Evolutionary conservation across 1,140 invertebrate genomes (phyloP), one percentile per base, ranked within the genome.

Genomic region (Cataglyphis hispanica): DNA sequence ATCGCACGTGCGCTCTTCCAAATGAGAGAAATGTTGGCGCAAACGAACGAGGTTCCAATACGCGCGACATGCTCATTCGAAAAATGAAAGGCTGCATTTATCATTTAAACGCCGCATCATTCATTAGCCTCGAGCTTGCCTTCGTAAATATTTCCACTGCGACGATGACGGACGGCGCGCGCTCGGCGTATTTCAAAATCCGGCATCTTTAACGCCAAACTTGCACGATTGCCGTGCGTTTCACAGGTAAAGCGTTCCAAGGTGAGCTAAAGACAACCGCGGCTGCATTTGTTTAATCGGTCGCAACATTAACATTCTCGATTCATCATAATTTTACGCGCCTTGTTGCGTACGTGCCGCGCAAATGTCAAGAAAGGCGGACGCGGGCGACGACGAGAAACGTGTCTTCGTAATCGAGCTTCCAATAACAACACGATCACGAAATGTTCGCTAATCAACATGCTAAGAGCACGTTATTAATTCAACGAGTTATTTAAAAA

Each of bases 281-380:
- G 46, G 64, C 66, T 75, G 77, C 81, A 90, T 88, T 90, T 90
- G 89, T 90, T 90, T 90, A 88, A 90, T 90, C 89, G 66, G 31
- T 64, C 61, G 61, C 60, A 88, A 76, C 89, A 90, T 88, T 84
- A 90, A 90, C 89, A 88, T n/a, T n/a, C 86, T 90, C 80, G 86
- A 90, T 90, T 90, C 89, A 88, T 89, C 89, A 78, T 87, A 89
- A 90, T 90, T 84, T 87, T 80, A 31, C 43, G 60, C 77, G 67
- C 13, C 16, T 40, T 56, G 8, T 46, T 27, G 16, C 56, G 11
- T 40, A 40, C 43, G 16, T 56, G 13, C 1, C 43, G 5, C 16
- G 16, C 37, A 53, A 72, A 31, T 60, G 31, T 81, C 25, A 72
- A 72, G 66, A 72, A 72, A 60, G 25, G 7, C 11, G 34, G 8